Base-by-base conservation (phyloP, 2,797 vertebrate genomes). In the Siniperca undulata region DNA sequence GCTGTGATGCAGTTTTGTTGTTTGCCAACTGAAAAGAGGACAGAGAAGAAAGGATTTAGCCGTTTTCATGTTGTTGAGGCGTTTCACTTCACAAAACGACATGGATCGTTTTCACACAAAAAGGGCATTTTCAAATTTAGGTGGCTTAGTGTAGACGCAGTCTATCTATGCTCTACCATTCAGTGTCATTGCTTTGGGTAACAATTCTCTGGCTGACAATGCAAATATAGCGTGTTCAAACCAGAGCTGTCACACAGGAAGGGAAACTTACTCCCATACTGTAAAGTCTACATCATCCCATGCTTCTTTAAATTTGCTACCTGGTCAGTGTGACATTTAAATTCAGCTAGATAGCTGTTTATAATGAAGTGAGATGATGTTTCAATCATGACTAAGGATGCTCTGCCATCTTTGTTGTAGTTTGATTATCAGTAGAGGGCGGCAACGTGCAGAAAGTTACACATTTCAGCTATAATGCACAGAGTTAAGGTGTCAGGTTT, bases 351-450 rank as follows among this genome's bases (percentile, higher is more conserved):
- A 56, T n/a, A 27, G 11, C 10, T 38, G 11, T 48, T 64, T 19
- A 19, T 19, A 24, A 42, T 24, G 24, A 70, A 42, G 46, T 40
- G 27, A 64, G 22, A 44, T 56, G 56, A 71, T 30, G 13, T 65
- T 40, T 59, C 14, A 76, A 1, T 55, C 7, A 60, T 7, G 36
- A 17, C 7, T 52, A 1, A 24, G 9, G 61, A 69, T 56, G 46
- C 56, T 75, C 48, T 62, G 55, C 52, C 7, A n/a, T 65, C 19
- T 56, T 42, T 40, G 11, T 7, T 68, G 14, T 27, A 36, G 34
- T 68, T 66, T 10, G 5, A 36, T 69, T 24, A 55, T 62, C 65
- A 70, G 77, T 38, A 74, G 44, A 69, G 55, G 55, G 58, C 19
- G 5, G 42, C 60, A 72, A 27, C 2, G 5, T 70, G 20, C 38